Evolutionary conservation across 2,113 vertebrate species (phyloP).

Genomic region (Etheostoma cragini): DNA sequence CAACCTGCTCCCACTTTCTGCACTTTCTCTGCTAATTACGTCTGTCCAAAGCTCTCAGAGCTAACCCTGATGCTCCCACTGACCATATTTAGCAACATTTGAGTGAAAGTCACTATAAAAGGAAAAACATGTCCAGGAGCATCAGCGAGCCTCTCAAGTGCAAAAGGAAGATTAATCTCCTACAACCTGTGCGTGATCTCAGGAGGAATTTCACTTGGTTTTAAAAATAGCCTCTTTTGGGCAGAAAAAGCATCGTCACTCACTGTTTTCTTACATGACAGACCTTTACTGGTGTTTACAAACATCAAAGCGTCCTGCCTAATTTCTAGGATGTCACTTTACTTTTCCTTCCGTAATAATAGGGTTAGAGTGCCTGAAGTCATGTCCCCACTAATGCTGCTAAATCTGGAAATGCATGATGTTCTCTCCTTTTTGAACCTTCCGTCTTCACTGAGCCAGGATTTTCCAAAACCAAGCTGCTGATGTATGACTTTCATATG

Average conservation of each 20-base stretch:
- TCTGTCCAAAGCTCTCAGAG: background rate
- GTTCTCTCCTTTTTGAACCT: background rate
- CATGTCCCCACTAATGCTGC: background rate
- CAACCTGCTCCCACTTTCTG: conserved; percentile 25
- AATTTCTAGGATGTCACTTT: conserved; percentile 16
- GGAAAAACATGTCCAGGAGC: conserved; percentile 38
- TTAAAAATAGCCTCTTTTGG: conserved; percentile 44
- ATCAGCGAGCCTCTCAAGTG: conserved; percentile 27
- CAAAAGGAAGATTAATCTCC: conserved; percentile 30
- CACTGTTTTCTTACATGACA: background rate
- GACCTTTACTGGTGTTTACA: background rate
- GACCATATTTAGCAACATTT: conserved; percentile 56
- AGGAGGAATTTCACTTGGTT: conserved; percentile 13
- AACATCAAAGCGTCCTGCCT: background rate
- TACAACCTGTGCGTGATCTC: background rate
- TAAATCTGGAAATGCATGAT: background rate
- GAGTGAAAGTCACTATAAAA: conserved; percentile 45
- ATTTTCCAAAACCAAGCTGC: background rate
- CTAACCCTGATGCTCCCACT: background rate
- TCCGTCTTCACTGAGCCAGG: background rate
- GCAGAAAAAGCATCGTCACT: background rate
- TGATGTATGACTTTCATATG: background rate
- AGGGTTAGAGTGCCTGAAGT: background rate
- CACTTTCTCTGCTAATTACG: conserved; percentile 30
- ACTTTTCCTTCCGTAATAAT: conserved; percentile 24